Base-by-base conservation (phyloP, 2,797 vertebrate species). In the Periophthalmus magnuspinnatus region DNA sequence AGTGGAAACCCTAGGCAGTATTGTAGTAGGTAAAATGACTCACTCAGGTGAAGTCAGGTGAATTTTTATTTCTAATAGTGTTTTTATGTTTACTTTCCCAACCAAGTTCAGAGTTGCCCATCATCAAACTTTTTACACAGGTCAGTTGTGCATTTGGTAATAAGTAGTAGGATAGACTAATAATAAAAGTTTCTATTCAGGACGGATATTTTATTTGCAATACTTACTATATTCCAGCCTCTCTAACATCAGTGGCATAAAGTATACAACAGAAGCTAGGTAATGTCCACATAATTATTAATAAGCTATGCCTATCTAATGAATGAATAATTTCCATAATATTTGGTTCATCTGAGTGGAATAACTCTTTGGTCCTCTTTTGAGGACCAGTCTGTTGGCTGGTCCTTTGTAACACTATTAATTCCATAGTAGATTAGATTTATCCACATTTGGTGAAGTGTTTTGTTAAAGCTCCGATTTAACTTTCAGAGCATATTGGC, bases 401-500 rank as follows among this genome's bases (percentile, higher is more conserved):
- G 36, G 10, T 45, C 21, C 38, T 41, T 16, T 56, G 75, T 70
- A 33, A 75, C 59, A 38, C 76, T 80, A 71, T 82, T 74, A 67
- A 83, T 85, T 69, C 70, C 58, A 47, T 48, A 69, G 54, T 59
- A 69, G 84, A 88, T 88, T 86, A 79, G 69, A 71, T 60, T 65
- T 70, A n/a, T 75, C 50, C 59, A 62, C 72, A 65, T 84, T 84
- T 81, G 63, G n/a, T 72, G 76, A 58, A 75, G 77, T 56, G 50
- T 57, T 45, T 67, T 56, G 65, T 52, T 57, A 50, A 63, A 75
- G 47, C 61, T 34, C 17, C 75, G 77, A 85, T 87, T 87, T 83
- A 76, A 79, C 21, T 79, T 78, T 78, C 77, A 65, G 74, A 68
- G 47, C 85, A 80, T 87, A 77, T 82, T 81, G 84, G 57, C 67